Evolutionary conservation across 2,113 vertebrate genomes (phyloP).

Genomic region (Miniopterus natalensis): DNA sequence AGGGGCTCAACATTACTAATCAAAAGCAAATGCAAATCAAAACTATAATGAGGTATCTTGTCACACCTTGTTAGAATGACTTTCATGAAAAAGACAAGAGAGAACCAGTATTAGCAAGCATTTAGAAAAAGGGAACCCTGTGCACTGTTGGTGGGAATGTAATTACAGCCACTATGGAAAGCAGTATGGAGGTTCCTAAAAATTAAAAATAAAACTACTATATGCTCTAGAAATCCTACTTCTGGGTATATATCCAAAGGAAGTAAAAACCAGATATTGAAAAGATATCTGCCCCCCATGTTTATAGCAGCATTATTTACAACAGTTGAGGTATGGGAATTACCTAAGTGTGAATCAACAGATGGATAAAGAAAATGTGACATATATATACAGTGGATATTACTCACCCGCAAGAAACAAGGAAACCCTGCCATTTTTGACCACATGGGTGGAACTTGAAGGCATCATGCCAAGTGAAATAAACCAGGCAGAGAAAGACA

Average conservation of each 20-base stretch:
- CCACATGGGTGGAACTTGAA: background rate
- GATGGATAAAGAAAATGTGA: background rate
- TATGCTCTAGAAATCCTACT: background rate
- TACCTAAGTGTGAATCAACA: background rate
- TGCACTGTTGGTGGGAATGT: background rate
- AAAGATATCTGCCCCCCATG: background rate
- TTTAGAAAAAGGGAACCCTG: background rate
- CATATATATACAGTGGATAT: background rate
- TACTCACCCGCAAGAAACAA: background rate
- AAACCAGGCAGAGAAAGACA: background rate
- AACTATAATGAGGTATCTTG: background rate
- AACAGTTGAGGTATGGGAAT: background rate
- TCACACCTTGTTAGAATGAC: background rate
- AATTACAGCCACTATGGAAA: background rate
- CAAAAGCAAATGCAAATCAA: conserved; percentile 3
- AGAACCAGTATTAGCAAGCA: background rate
- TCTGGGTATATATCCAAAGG: background rate
- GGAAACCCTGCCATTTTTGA: background rate
- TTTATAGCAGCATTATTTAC: background rate
- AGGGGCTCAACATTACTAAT: background rate
- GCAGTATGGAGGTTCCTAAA: background rate
- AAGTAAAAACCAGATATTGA: conserved; percentile 14
- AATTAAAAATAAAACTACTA: background rate
- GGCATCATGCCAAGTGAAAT: background rate
- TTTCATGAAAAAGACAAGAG: background rate